Conservation (phyloP, 2,888 invertebrate genomes). For the Nipponacmea schrenckii region DNA sequence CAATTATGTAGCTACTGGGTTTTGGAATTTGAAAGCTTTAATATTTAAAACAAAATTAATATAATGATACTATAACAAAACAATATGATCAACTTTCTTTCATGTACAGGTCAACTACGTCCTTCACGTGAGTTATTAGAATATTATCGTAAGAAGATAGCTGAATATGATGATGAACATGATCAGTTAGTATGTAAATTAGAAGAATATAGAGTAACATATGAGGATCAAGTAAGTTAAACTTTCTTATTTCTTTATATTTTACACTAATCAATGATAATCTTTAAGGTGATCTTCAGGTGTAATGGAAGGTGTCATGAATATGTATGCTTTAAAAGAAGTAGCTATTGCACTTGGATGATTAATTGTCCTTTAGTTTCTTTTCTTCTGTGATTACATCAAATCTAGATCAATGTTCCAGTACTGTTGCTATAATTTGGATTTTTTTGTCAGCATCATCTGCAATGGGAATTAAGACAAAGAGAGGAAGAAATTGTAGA, state of each 20-base stretch:
- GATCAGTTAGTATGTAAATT: conserved; percentile 62
- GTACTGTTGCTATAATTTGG: too few relatives aligned
- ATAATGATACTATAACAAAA: not conserved
- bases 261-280: too few relatives aligned
- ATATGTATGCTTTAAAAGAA: too few relatives aligned
- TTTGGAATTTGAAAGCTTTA: not conserved
- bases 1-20: too few relatives aligned
- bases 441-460: conserved; percentile 53
- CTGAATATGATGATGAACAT: conserved; percentile 67
- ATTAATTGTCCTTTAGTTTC: too few relatives aligned
- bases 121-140: conserved; percentile 67
- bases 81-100: not conserved
- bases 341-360: too few relatives aligned
- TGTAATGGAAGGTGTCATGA: too few relatives aligned
- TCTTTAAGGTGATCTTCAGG: too few relatives aligned
- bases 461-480: conserved; percentile 67
- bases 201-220: conserved; percentile 65
- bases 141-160: conserved; percentile 67
- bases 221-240: conserved; percentile 63
- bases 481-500: conserved; percentile 68
- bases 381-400: too few relatives aligned
- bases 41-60: not conserved
- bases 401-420: too few relatives aligned
- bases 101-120: conserved; percentile 60
- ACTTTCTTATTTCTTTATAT: too few relatives aligned